Evolutionary conservation across 2,888 invertebrate genomes (phyloP).

Genomic region (Gonocerus acuteangulatus): DNA sequence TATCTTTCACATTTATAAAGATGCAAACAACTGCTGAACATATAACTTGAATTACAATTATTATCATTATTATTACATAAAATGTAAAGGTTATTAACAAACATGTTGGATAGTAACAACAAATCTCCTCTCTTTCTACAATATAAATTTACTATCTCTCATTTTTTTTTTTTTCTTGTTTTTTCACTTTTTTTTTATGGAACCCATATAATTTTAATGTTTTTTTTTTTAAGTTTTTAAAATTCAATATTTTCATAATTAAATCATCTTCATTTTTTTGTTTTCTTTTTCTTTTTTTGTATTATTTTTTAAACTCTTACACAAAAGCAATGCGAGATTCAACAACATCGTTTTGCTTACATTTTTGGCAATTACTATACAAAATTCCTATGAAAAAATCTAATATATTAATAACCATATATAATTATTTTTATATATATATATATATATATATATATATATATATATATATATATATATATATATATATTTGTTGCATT

Average conservation of each 20-base stretch:
- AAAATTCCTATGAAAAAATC: constrained; percentile 21
- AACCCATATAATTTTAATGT: not conserved
- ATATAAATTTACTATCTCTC: not conserved
- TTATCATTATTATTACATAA: not conserved
- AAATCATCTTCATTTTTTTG: constrained; percentile 5
- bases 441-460: constrained; percentile 7
- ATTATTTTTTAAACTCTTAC: constrained; percentile 12
- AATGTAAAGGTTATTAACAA: constrained; percentile 1
- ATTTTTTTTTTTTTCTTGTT: not conserved
- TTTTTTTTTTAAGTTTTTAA: constrained; percentile 13
- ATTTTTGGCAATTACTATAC: constrained; percentile 24
- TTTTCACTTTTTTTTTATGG: not conserved
- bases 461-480: constrained; percentile 13
- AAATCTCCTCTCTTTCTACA: not conserved
- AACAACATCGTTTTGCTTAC: constrained; percentile 16
- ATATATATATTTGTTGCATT: constrained; percentile 7
- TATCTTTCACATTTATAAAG: not conserved
- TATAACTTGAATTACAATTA: not conserved
- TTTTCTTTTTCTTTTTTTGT: constrained; percentile 11
- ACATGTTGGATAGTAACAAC: not conserved
- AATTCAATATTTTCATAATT: constrained; percentile 1
- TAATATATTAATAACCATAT: constrained; percentile 19
- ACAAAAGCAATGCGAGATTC: constrained; percentile 23
- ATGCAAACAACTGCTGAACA: not conserved
- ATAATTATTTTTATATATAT: constrained; percentile 17